These are phyloP conservation scores for Phyllostomus hastatus DNA, from an alignment of 2,113 vertebrate species.

Conservation along the genomic window DNA sequence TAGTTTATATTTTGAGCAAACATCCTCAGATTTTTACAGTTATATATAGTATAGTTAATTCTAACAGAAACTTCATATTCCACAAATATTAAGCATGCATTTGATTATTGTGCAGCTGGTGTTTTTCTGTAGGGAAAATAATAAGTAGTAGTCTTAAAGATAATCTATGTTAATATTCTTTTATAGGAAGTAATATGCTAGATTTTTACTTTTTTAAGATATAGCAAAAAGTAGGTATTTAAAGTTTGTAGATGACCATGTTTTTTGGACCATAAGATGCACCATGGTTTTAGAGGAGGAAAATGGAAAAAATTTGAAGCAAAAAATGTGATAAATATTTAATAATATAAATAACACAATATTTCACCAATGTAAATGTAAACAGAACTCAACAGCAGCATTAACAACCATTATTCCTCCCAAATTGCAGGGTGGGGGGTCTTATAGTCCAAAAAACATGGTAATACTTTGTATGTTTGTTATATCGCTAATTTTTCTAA, in stretches of 20 bases:
- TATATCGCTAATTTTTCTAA: neutral
- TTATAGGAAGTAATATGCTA: neutral
- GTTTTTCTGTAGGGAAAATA: neutral
- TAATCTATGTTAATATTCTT: neutral
- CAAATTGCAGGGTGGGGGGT: no score
- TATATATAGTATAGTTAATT: neutral
- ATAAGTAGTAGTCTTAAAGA: neutral
- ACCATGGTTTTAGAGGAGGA: no score
- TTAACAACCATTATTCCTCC: no score
- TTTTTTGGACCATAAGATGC: no score
- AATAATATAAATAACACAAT: no score
- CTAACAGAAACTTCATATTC: neutral
- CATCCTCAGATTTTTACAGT: neutral
- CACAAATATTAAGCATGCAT: neutral
- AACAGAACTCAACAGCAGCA: no score
- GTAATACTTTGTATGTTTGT: neutral
- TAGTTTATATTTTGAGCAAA: conserved; percentile 12
- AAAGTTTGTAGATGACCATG: neutral
- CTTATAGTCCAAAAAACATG: no score
- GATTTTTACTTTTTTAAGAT: neutral
- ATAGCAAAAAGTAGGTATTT: neutral
- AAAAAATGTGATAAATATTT: no score
- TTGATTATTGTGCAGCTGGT: neutral
- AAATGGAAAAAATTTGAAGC: no score
- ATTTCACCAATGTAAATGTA: no score